Base-by-base conservation (phyloP, 2,888 invertebrate species). In the Lasioglossum marginatum region DNA sequence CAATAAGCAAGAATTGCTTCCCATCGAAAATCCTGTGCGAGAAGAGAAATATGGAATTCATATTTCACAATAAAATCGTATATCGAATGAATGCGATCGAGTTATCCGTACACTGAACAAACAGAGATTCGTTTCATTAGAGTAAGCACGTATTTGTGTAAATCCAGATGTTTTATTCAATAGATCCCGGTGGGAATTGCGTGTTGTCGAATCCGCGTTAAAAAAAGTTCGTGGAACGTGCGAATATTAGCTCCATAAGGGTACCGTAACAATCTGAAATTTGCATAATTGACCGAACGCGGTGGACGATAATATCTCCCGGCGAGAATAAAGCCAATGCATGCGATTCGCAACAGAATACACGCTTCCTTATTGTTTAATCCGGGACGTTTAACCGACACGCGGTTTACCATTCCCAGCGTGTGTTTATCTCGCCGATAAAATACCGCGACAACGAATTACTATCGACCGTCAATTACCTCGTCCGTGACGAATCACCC, bases 301-400 rank as follows among this genome's bases (percentile, higher is more conserved):
- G 34, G n/a, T 74, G 43, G 68, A 23, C 77, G 77, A 82, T 78
- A 81, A 79, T 77, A 77, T 81, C 79, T 68, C 37, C 40, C 27
- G 52, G 31, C 70, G 23, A 10, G 70, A 73, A 74, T 77, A 66
- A 43, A 40, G 77, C 66, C 77, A 63, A 83, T 87, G 77, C 40
- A 40, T 77, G 71, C 57, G 74, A 83, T 77, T 83, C 76, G 60
- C 80, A 80, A 76, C 78, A 74, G 66, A 66, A 63, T 77, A 60
- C 43, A 70, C 71, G 37, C 81, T 78, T 79, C 79, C 75, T 85
- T 75, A 87, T 87, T 87, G 80, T 81, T 81, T 77, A 37, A 81
- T 48, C 70, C 70, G 45, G 31, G 70, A n/a, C 79, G 68, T 84
- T 87, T 82, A 84, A 87, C 74, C 70, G 40, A 72, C 66, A 71